Conservation (phyloP, 2,113 vertebrate genomes). For the Periophthalmus modestus region DNA sequence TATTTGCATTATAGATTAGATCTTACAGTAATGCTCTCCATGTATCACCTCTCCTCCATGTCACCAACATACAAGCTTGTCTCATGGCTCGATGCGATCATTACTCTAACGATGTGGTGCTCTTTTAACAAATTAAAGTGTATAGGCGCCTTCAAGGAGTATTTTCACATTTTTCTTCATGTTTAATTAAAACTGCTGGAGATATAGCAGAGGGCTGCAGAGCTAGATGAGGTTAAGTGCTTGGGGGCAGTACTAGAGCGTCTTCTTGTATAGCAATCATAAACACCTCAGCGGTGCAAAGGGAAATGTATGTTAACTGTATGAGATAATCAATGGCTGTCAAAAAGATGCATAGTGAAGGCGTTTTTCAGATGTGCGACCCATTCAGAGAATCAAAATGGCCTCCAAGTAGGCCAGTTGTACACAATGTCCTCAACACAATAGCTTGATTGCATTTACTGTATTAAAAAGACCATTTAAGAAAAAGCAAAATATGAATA, state of each 20-base stretch:
- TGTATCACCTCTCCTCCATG: constrained; percentile 27
- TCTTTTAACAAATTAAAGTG: constrained; percentile 71
- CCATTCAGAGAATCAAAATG: constrained; percentile 55
- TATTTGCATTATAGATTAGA: constrained; percentile 44
- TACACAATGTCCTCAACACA: constrained; percentile 6
- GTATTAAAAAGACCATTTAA: not conserved
- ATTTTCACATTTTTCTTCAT: constrained; percentile 64
- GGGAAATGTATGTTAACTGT: constrained; percentile 63
- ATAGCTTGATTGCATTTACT: not conserved
- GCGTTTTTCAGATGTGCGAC: constrained; percentile 36
- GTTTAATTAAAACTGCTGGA: constrained; percentile 68
- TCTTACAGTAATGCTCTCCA: constrained; percentile 29
- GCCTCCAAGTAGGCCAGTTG: constrained; percentile 36
- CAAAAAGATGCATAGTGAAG: constrained; percentile 62
- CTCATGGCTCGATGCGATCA: constrained; percentile 52
- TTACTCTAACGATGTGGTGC: constrained; percentile 61
- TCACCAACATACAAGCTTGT: constrained; percentile 47
- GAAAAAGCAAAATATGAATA: too few relatives aligned
- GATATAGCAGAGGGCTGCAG: constrained; percentile 56
- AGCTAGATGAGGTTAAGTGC: constrained; percentile 63
- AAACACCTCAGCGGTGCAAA: constrained; percentile 69
- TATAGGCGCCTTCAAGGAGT: constrained; percentile 57
- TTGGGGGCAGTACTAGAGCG: constrained; percentile 55
- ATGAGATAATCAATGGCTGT: constrained; percentile 69
- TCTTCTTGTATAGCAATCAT: constrained; percentile 65